Evolutionary conservation across 2,797 vertebrate species (phyloP).

Genomic region (Brachymystax lenok): DNA sequence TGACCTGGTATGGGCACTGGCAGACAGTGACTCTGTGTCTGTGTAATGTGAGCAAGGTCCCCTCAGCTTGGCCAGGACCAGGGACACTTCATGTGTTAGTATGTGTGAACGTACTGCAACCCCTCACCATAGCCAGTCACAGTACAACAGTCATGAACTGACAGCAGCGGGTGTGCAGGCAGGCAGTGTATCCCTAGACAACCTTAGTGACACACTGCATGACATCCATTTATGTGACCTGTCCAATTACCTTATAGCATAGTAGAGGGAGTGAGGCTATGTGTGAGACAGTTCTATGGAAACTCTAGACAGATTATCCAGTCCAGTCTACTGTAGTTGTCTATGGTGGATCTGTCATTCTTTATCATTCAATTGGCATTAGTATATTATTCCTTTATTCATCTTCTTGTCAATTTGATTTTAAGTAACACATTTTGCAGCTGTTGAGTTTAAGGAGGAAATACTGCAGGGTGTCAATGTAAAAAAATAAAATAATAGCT

Average conservation of each 20-base stretch:
- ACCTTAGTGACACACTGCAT: conserved; percentile 1
- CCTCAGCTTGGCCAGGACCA: conserved; percentile 12
- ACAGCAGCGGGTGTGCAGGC: conserved; percentile 37
- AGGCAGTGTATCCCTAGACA: conserved; percentile 9
- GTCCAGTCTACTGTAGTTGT: background rate
- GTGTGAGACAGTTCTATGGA: background rate
- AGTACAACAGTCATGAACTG: conserved; percentile 12
- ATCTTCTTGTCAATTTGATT: background rate
- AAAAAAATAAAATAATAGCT: background rate
- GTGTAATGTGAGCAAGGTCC: conserved; percentile 34
- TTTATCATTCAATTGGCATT: background rate
- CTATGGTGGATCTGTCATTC: background rate
- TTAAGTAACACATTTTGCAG: background rate
- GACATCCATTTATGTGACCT: conserved; percentile 17
- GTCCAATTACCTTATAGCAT: conserved; percentile 13
- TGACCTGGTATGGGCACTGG: conserved; percentile 36
- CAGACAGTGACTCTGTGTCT: conserved; percentile 12
- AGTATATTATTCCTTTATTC: background rate
- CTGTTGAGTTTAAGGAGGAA: conserved; percentile 6
- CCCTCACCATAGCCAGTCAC: background rate
- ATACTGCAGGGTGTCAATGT: background rate
- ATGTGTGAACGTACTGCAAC: conserved; percentile 38
- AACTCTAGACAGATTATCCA: too few relatives aligned
- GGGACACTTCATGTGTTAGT: conserved; percentile 21
- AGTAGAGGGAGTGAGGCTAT: background rate